Evolutionary conservation across 1,140 invertebrate genomes (phyloP).

Genomic region (Teleopsis dalmanni): DNA sequence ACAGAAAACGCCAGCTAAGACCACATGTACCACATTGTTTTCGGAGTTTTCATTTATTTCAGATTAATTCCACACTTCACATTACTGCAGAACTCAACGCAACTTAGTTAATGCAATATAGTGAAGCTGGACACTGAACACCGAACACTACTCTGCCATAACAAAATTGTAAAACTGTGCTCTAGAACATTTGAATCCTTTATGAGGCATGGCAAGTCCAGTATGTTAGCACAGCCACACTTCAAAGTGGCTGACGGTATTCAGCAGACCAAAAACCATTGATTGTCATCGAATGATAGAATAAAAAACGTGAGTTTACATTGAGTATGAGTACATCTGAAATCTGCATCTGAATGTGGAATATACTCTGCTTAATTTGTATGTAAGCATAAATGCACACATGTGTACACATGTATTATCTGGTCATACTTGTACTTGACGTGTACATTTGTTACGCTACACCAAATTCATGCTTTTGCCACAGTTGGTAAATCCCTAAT

Average conservation of each 20-base stretch:
- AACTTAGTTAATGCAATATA: too few species aligned
- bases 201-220: slow-evolving; percentile 38
- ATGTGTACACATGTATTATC: too few species aligned
- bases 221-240: slow-evolving; percentile 24
- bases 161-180: too few species aligned
- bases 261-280: slow-evolving; percentile 43
- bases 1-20: too few species aligned
- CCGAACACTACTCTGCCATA: too few species aligned
- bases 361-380: slow-evolving; percentile 10
- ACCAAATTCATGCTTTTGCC: too few species aligned
- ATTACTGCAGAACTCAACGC: neutral
- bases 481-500: slow-evolving; percentile 11
- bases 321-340: neutral
- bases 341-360: slow-evolving; percentile 12
- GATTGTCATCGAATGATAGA: slow-evolving; percentile 38
- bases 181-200: slow-evolving; percentile 32
- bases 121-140: too few species aligned
- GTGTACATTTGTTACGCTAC: too few species aligned
- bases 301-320: too few species aligned
- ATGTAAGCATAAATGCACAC: neutral
- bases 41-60: neutral
- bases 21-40: neutral
- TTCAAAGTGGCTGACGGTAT: slow-evolving; percentile 15
- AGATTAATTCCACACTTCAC: neutral
- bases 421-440: too few species aligned